Conservation (phyloP, 2,797 vertebrate genomes). For the Gorsachius magnificus region DNA sequence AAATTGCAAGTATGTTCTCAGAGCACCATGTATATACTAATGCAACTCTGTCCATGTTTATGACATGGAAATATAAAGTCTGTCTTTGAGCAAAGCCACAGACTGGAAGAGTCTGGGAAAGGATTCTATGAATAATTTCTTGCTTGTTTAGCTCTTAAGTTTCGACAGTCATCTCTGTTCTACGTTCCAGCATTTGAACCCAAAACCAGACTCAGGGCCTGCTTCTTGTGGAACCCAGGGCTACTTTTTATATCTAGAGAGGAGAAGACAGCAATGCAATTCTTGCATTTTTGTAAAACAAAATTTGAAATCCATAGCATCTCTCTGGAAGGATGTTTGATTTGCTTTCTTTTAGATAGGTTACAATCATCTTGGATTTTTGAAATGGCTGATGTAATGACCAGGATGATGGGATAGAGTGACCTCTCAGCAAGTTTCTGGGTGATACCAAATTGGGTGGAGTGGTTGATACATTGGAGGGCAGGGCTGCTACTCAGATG, state of each 20-base stretch:
- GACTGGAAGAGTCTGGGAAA: background rate
- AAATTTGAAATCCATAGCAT: background rate
- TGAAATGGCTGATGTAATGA: conserved; percentile 6
- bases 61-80: background rate
- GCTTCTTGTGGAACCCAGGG: background rate
- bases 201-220: background rate
- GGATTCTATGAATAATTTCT: background rate
- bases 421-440: conserved; percentile 24
- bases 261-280: background rate
- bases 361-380: background rate
- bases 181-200: background rate
- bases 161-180: background rate
- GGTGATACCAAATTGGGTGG: conserved; percentile 29
- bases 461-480: conserved; percentile 7
- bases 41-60: background rate
- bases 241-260: background rate
- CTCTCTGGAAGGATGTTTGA: background rate
- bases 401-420: background rate
- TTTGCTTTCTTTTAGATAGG: background rate
- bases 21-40: accelerated
- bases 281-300: background rate
- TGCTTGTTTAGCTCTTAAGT: background rate
- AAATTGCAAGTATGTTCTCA: background rate
- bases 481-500: conserved; percentile 6
- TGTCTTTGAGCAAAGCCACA: background rate